These are phyloP conservation scores for Leucoma salicis DNA, from an alignment of 2,888 invertebrate species.

Conservation along the genomic window DNA sequence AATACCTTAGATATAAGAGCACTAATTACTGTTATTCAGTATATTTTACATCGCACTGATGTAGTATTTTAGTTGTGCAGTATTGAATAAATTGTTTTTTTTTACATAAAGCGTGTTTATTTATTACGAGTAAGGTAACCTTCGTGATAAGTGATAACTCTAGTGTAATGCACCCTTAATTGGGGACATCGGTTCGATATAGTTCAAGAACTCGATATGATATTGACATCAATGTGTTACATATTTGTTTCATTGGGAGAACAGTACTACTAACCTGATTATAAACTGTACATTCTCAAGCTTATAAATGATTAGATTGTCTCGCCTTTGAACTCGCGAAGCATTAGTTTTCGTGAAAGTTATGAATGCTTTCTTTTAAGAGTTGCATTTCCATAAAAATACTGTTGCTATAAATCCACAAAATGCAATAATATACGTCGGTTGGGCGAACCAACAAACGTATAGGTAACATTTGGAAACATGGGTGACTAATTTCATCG, in stretches of 20 bases:
- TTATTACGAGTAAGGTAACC: too few species aligned
- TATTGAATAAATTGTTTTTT: slow-evolving; percentile 59
- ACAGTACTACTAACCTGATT: neutral
- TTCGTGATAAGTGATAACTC: slow-evolving; percentile 22
- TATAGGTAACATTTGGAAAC: too few species aligned
- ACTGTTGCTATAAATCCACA: too few species aligned
- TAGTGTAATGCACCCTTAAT: slow-evolving; percentile 32
- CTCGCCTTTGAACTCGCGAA: neutral
- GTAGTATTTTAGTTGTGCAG: slow-evolving; percentile 52
- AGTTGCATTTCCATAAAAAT: neutral
- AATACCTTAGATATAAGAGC: slow-evolving; percentile 39
- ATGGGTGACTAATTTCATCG: too few species aligned
- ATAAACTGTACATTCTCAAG: neutral
- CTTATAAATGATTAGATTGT: neutral
- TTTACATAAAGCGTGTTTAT: slow-evolving; percentile 38
- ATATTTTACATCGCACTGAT: slow-evolving; percentile 58
- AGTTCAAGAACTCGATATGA: slow-evolving; percentile 37
- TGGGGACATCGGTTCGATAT: slow-evolving; percentile 15
- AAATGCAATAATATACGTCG: too few species aligned
- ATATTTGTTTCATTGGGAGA: neutral
- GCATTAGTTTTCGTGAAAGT: neutral
- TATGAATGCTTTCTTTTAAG: neutral
- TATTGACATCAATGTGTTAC: neutral
- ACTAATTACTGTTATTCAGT: slow-evolving; percentile 38
- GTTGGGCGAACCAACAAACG: too few species aligned